Evolutionary conservation across 1,140 invertebrate species (phyloP).

Genomic region (Harpegnathos saltator): DNA sequence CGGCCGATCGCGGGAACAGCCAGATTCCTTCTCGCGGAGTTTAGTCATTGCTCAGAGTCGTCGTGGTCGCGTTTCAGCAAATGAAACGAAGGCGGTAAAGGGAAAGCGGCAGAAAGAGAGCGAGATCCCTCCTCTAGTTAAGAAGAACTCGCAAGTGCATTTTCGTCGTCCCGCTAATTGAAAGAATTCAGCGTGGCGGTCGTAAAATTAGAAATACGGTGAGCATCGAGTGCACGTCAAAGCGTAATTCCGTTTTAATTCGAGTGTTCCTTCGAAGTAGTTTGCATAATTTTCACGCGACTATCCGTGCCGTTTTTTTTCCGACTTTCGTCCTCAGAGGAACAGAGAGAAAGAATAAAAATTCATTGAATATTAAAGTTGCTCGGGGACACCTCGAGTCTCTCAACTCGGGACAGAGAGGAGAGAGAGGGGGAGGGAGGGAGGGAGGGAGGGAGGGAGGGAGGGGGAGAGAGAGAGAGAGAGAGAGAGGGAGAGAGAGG

Average conservation of each 20-base stretch:
- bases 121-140: slow-evolving; percentile 6
- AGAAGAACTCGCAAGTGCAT: neutral
- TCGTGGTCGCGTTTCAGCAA: slow-evolving; percentile 1
- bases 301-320: slow-evolving; percentile 12
- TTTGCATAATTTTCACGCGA: slow-evolving; percentile 14
- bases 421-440: too few species aligned
- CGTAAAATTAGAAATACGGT: slow-evolving; percentile 3
- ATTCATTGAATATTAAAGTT: slow-evolving; percentile 56
- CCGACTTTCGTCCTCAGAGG: too few species aligned
- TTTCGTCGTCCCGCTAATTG: neutral
- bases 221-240: neutral
- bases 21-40: slow-evolving; percentile 50
- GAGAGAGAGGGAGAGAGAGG: too few species aligned
- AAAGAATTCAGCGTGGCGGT: neutral
- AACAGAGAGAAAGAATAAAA: slow-evolving; percentile 21
- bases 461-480: too few species aligned
- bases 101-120: neutral
- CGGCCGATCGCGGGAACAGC: slow-evolving; percentile 9
- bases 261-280: slow-evolving; percentile 19
- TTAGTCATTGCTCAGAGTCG: slow-evolving; percentile 36
- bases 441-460: too few species aligned
- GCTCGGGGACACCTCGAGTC: slow-evolving; percentile 31
- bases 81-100: neutral
- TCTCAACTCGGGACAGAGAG: slow-evolving; percentile 33
- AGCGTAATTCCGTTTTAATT: slow-evolving; percentile 18